Base-by-base conservation (phyloP, 1,140 invertebrate genomes). In the Caenorhabditis brenneri region DNA sequence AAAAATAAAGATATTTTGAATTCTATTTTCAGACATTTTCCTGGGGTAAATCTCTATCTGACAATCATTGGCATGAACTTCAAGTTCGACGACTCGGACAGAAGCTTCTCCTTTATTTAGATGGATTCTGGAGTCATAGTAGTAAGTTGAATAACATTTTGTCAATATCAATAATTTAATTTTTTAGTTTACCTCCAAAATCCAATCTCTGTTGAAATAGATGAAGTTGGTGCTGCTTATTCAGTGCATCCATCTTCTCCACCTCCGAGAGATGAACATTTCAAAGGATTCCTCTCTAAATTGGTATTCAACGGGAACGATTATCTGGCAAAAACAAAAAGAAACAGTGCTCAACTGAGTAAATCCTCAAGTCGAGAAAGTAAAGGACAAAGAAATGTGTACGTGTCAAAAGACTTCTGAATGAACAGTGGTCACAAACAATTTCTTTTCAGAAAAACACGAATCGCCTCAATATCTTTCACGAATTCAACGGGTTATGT, bases 41-140 rank as follows among this genome's bases (percentile, higher is more conserved):
- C n/a, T 92, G 94, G 81, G 94, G 94, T 51, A 93, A 95, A 88
- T 94, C 94, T 79, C 91, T 96, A 36, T 96, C 96, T 89, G 96
- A 99, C 90, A 95, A 97, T 90, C 94, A 94, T 90, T 98, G 96
- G 96, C 97, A 99, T 91, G 95, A 95, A 2, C 93, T 97, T 31
- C 93, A 94, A 53, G 95, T 97, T 88, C 95, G 94, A 1, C 93
- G 96, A 80, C 93, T 95, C 87, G 95, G 95, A 0, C 94, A 93
- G 10, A 94, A 94, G 89, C 92, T 97, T 51, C 94, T 95, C 88
- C 93, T 97, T 53, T 94, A 95, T 92, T 93, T 97, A 82, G 96
- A 98, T 92, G 93, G 94, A 87, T 86, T 88, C 80, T 91, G 89
- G 89, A 84, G 87, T 48, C 81, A 88, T 80, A 88, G 79, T 33